Percentiles rank a stretch among this genome's conserved stretches.
Conservation (phyloP, 2,888 invertebrate species). For the Trissonchulus latispiculum region DNA sequence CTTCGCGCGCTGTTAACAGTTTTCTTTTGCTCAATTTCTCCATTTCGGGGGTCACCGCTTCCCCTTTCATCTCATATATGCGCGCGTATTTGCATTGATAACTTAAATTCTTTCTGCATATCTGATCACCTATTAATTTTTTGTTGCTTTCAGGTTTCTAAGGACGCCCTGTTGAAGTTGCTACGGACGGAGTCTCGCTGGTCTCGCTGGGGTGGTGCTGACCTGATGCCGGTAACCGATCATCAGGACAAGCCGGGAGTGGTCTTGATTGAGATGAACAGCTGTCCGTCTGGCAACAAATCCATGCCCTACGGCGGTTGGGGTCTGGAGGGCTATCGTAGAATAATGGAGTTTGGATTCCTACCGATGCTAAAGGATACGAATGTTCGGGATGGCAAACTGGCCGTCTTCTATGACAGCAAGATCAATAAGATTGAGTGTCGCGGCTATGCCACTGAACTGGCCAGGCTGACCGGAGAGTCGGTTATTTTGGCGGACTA, state of each 20-base stretch:
- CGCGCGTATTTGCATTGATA: too few species aligned
- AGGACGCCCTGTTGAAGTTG: neutral
- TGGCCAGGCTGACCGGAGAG: slow-evolving; percentile 6
- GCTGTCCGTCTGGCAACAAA: slow-evolving; percentile 14
- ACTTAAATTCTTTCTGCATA: too few species aligned
- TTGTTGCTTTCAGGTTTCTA: neutral
- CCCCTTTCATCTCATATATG: too few species aligned
- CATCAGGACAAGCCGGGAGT: neutral
- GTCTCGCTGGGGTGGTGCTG: slow-evolving; percentile 13
- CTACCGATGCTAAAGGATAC: neutral
- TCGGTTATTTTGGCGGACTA: slow-evolving; percentile 7
- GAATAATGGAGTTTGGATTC: slow-evolving; percentile 8
- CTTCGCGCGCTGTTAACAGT: too few species aligned
- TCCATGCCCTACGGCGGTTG: slow-evolving; percentile 9
- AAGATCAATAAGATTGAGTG: slow-evolving; percentile 7
- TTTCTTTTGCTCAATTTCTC: too few species aligned
- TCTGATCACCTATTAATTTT: neutral
- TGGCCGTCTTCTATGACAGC: slow-evolving; percentile 18
- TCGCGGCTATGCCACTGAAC: neutral
- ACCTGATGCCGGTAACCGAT: slow-evolving; percentile 6
- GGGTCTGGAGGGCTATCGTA: slow-evolving; percentile 11
- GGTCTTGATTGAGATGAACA: slow-evolving; percentile 17
- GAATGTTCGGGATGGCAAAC: neutral
- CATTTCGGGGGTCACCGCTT: too few species aligned
- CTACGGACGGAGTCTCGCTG: neutral